Evolutionary conservation across 2,797 vertebrate genomes (phyloP), one percentile per base, ranked within the genome.

Genomic region (Ctenopoma multispine): DNA sequence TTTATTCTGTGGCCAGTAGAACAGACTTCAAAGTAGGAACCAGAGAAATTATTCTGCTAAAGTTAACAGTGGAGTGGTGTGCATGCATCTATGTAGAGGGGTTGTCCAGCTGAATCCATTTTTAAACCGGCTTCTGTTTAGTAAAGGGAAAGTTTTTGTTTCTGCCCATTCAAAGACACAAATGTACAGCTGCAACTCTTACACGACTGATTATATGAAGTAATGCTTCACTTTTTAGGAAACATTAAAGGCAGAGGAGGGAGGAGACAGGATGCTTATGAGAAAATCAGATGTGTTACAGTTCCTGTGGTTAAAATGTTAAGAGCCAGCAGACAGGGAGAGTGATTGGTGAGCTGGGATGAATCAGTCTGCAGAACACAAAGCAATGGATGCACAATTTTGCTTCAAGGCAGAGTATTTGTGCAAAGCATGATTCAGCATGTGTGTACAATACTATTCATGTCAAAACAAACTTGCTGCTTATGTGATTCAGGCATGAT

Each of bases 281-380:
- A 31, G 15, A 15, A 15, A 3, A n/a, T 29, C 54, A 49, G 9
- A 44, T 50, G 60, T 20, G 41, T 12, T 4, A 3, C 21, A 2
- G 4, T 12, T 20, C 3, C 17, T 31, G 23, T 15, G 29, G 36
- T 15, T 53, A 2, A 18, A 38, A 67, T 70, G 54, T 38, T 1
- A 3, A 23, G 24, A 60, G 41, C 14, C 5, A 27, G 14, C 40
- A 41, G 40, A 17, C 14, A 18, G 41, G 14, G 53, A 49, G 17
- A 15, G 54, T 57, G 71, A 68, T 1, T 41, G 54, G 43, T 48
- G 7, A 69, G 21, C 47, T 66, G 69, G 62, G 1, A 79, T 81
- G 72, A 49, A 62, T 69, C 27, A 29, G 57, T 15, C n/a, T 36
- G 38, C n/a, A 41, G 44, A 15, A 31, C 17, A 55, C 17, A 64